Evolutionary conservation across 2,888 invertebrate species (phyloP).

Genomic region (Xestia ashworthii): DNA sequence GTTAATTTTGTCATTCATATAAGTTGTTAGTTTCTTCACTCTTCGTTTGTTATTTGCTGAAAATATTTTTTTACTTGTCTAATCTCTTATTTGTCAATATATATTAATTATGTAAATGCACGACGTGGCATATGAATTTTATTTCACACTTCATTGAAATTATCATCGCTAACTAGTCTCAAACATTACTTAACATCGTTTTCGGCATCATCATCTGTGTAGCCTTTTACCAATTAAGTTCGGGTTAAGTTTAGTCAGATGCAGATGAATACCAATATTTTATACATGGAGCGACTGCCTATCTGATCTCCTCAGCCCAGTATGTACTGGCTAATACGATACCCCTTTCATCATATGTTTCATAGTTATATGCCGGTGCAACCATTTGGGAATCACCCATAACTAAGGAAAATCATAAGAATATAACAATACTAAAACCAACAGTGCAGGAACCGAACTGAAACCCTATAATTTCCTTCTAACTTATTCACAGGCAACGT

Average conservation of each 20-base stretch:
- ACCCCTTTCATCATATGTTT: not conserved
- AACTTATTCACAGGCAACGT: conserved; percentile 21
- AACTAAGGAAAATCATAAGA: not conserved
- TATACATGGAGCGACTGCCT: too few relatives aligned
- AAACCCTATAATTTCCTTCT: conserved; percentile 45
- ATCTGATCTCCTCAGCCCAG: too few relatives aligned
- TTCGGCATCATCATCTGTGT: not conserved
- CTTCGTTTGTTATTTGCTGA: not conserved
- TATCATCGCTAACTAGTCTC: not conserved
- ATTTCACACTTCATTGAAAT: not conserved
- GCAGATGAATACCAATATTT: too few relatives aligned
- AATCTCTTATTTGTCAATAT: not conserved
- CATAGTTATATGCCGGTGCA: not conserved
- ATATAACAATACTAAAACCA: conserved; percentile 9
- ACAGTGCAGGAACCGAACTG: conserved; percentile 4
- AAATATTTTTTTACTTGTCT: too few relatives aligned
- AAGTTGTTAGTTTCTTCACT: not conserved
- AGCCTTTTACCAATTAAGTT: too few relatives aligned
- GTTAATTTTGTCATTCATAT: not conserved
- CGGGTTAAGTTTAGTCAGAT: too few relatives aligned
- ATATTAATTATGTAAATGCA: not conserved
- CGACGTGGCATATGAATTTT: not conserved
- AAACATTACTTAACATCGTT: not conserved
- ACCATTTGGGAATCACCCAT: not conserved
- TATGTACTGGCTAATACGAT: too few relatives aligned